These are phyloP conservation scores for Catajapyx aquilonaris DNA, from an alignment of 1,140 invertebrate genomes.

Conservation along the genomic window DNA sequence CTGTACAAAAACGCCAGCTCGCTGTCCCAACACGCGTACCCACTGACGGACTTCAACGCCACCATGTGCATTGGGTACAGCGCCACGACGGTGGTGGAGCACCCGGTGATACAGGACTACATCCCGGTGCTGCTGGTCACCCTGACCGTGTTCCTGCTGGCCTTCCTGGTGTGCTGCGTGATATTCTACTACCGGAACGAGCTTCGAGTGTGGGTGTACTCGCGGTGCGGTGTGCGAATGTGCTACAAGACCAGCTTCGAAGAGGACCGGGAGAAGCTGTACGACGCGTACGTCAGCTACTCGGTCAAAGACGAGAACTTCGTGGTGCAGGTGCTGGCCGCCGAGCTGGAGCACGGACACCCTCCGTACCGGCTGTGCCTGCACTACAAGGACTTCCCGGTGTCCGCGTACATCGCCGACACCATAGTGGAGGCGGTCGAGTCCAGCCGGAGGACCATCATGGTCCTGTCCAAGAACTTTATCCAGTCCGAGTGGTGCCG, in stretches of 20 bases:
- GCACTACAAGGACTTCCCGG: slow-evolving; percentile 67
- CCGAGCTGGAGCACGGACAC: slow-evolving; percentile 47
- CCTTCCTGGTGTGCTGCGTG: slow-evolving; percentile 47
- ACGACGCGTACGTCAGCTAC: slow-evolving; percentile 80
- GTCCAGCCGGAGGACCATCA: slow-evolving; percentile 66
- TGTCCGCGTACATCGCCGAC: slow-evolving; percentile 62
- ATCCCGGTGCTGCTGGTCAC: slow-evolving; percentile 51
- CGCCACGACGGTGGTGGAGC: slow-evolving; percentile 31
- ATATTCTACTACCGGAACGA: slow-evolving; percentile 61
- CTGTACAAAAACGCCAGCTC: too few relatives aligned
- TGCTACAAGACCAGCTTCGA: slow-evolving; percentile 45
- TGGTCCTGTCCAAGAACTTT: slow-evolving; percentile 81
- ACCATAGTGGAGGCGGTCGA: slow-evolving; percentile 79
- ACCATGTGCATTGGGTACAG: neutral
- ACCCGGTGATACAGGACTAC: slow-evolving; percentile 54
- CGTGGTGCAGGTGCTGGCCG: slow-evolving; percentile 62
- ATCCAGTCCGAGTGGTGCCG: slow-evolving; percentile 83
- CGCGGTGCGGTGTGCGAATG: slow-evolving; percentile 59
- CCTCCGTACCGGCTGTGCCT: slow-evolving; percentile 49
- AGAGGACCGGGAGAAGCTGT: slow-evolving; percentile 58
- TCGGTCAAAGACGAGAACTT: slow-evolving; percentile 75
- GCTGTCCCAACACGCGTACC: too few relatives aligned
- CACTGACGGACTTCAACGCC: slow-evolving; percentile 31
- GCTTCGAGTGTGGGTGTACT: slow-evolving; percentile 66
- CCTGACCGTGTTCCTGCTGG: slow-evolving; percentile 25